Evolutionary conservation across 1,140 invertebrate species (phyloP), one percentile per base, ranked within the genome.

Genomic region (Zaprionus camerounensis): DNA sequence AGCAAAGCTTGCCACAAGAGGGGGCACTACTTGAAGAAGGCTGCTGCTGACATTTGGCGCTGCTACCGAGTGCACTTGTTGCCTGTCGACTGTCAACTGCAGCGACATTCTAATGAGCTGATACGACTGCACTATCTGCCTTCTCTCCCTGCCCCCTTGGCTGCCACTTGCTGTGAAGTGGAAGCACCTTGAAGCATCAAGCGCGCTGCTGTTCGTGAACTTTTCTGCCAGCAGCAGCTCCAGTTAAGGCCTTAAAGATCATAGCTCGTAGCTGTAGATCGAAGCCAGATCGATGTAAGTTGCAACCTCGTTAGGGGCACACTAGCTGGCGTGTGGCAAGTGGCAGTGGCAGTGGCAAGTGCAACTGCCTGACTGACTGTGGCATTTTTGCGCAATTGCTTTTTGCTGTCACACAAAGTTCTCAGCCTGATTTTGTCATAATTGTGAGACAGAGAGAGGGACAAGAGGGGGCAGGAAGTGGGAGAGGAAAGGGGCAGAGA

Each of bases 61-160:
- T 20, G 62, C 15, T 58, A 20, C 38, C 26, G 56, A 59, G 38
- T 74, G 80, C 80, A 82, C 80, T 82, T 76, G 74, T 62, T 62
- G 63, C 70, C 63, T 86, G 79, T 86, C 71, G 41, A 24, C 72
- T 87, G 82, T 87, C 83, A 82, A 83, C 71, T 65, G 61, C 82
- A 64, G 61, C 81, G 71, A 78, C 84, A 84, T 87, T 87, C 78
- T 87, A 87, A 87, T 87, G 83, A 87, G 81, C 84, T 57, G 55
- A 44, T 44, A 44, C 15, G 12, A 34, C 64, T 24, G 22, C 24
- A 5, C 24, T 26, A 26, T 26, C 24, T 26, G 24, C 36, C 5
- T n/a, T 5, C 20, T 2, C 28, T 53, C 51, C 36, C 49, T 13
- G 12, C 3, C 36, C 1, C n/a, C 38, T 67, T 44, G n/a, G 20